Evolutionary conservation across 2,797 vertebrate species (phyloP).

Genomic region (Borostomias antarcticus): DNA sequence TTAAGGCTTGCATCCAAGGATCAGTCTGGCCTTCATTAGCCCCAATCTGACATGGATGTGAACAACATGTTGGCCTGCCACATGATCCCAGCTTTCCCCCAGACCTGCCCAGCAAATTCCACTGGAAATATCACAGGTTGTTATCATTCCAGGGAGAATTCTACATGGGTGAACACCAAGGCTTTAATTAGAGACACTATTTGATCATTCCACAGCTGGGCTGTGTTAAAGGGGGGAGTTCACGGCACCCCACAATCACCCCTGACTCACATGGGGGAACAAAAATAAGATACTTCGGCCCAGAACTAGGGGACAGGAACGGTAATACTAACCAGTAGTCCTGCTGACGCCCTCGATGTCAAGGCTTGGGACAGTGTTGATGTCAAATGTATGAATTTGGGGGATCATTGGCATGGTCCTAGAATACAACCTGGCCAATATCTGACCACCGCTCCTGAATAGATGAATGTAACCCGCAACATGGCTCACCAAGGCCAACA

Average conservation of each 20-base stretch:
- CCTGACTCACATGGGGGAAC: constrained; percentile 35
- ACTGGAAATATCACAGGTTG: constrained; percentile 71
- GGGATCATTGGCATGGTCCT: neutral
- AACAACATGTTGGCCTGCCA: constrained; percentile 71
- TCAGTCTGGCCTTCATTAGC: constrained; percentile 74
- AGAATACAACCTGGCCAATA: constrained; percentile 19
- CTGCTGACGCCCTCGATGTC: neutral
- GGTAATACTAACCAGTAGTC: neutral
- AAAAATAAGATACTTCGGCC: constrained; percentile 11
- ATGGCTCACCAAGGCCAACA: constrained; percentile 55
- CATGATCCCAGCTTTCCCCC: constrained; percentile 45
- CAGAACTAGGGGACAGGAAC: neutral
- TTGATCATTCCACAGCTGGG: constrained; percentile 74
- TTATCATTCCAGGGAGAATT: constrained; percentile 71
- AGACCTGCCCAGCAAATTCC: constrained; percentile 66
- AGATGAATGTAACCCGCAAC: constrained; percentile 32
- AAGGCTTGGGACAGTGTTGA: neutral
- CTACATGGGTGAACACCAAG: constrained; percentile 64
- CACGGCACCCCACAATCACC: constrained; percentile 52
- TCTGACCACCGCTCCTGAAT: constrained; percentile 27
- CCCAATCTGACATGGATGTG: constrained; percentile 71
- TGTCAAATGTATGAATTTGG: neutral
- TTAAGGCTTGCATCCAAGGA: constrained; percentile 68
- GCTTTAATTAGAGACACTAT: constrained; percentile 73
- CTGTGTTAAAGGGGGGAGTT: constrained; percentile 61